Percentiles rank a stretch among this genome's conserved stretches.
Conservation (phyloP, 2,113 vertebrate genomes). For the Vulpes ferrilata region DNA sequence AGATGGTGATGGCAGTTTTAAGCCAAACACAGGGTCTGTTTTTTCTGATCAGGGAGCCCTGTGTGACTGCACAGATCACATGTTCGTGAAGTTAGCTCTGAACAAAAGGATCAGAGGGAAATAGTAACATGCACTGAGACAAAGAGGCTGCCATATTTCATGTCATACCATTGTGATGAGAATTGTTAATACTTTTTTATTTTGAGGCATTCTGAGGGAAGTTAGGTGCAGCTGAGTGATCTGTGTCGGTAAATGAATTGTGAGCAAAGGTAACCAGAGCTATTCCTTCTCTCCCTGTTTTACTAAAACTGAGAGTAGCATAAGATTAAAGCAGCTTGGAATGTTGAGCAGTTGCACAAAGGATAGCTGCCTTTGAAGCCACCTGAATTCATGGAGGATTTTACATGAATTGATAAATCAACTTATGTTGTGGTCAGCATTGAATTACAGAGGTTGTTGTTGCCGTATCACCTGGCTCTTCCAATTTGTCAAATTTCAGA, state of each 20-base stretch:
- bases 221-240: neutral
- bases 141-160: neutral
- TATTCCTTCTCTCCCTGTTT: neutral
- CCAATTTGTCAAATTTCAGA: neutral
- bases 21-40: neutral
- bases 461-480: neutral
- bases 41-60: neutral
- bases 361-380: neutral
- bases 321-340: conserved; percentile 9
- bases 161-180: conserved; percentile 4
- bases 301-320: neutral
- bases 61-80: neutral
- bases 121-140: neutral
- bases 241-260: neutral
- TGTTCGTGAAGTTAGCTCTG: neutral
- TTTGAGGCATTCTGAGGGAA: conserved; percentile 14
- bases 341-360: neutral
- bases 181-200: neutral
- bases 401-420: conserved; percentile 15
- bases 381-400: conserved; percentile 4
- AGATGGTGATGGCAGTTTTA: neutral
- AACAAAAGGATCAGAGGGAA: neutral
- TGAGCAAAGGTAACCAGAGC: neutral
- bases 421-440: neutral
- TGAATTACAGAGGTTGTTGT: neutral